Conservation (phyloP, 2,797 vertebrate genomes). For the Furcifer pardalis region DNA sequence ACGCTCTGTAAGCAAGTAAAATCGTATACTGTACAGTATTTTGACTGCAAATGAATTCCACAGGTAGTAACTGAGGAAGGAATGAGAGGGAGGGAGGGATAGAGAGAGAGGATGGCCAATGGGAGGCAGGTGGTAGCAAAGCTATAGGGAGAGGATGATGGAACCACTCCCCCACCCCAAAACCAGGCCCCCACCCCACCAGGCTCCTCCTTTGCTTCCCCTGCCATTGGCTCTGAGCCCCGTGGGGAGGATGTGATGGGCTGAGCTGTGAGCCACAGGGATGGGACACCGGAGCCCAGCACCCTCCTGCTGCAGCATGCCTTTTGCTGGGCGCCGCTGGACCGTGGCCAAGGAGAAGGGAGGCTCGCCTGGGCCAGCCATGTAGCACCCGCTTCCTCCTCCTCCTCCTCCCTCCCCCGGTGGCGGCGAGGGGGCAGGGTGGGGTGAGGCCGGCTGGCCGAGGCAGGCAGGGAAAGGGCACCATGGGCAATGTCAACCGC, state of each 20-base stretch:
- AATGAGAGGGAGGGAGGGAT: slow-evolving; percentile 2
- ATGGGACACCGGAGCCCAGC: slow-evolving; percentile 41
- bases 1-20: neutral
- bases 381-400: slow-evolving; percentile 67
- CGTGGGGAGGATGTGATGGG: slow-evolving; percentile 10
- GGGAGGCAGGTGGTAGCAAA: neutral
- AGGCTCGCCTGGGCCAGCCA: slow-evolving; percentile 63
- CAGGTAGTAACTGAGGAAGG: neutral
- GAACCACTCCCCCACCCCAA: neutral
- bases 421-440: slow-evolving; percentile 46
- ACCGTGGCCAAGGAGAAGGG: slow-evolving; percentile 43
- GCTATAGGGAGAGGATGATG: slow-evolving; percentile 37
- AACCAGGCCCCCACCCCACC: neutral
- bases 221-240: slow-evolving; percentile 56
- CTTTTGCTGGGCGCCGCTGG: slow-evolving; percentile 21
- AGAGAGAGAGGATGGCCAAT: neutral
- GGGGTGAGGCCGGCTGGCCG: slow-evolving; percentile 43
- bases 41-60: neutral
- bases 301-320: neutral
- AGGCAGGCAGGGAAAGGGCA: neutral
- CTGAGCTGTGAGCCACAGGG: slow-evolving; percentile 34
- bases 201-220: slow-evolving; percentile 54
- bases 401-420: slow-evolving; percentile 60
- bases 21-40: no score
- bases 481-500: slow-evolving; percentile 79